Base-by-base conservation (phyloP, 2,113 vertebrate species). In the Grammomys dolichurus region DNA sequence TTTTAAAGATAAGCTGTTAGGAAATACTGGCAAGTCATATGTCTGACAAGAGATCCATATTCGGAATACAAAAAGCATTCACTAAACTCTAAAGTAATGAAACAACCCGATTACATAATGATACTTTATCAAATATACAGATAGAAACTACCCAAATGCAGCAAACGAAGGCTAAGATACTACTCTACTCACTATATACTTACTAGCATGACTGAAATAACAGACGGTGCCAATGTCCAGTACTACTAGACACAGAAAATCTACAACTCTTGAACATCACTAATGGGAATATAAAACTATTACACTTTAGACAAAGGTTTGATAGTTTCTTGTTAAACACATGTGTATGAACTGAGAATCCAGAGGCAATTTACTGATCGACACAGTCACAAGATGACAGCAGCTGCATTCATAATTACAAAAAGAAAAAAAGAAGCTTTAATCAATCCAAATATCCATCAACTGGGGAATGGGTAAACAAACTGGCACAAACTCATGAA, bases 61-160 rank as follows among this genome's bases (percentile, higher is more conserved):
- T 82, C 87, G 73, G 54, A 56, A n/a, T 60, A 77, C 12, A 89
- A 46, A 73, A 93, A 54, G 51, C 46, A 46, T 33, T 81, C 81
- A 90, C 63, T 56, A 96, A 93, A 80, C 26, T 75, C 43, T 86
- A 78, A 81, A 73, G 26, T 31, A 86, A 85, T n/a, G 48, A 80
- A 87, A 60, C 43, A 85, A 81, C 60, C 82, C 7, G 36, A 82
- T 43, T 82, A 60, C 14, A 58, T 75, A 94, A 73, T 75, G 40
- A 48, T 72, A 77, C 17, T 40, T 87, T 16, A 33, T 51, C 89
- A 91, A 81, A 87, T 54, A 48, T 36, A 65, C 28, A 48, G 28
- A 77, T 13, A 46, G 20, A 46, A 90, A 78, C 65, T 67, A 90
- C 16, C 11, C 7, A 78, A 36, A 65, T 63, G 87, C 63, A 70